These are phyloP conservation scores for Micromesistius poutassou DNA, from an alignment of 2,797 vertebrate species.

Conservation along the genomic window DNA sequence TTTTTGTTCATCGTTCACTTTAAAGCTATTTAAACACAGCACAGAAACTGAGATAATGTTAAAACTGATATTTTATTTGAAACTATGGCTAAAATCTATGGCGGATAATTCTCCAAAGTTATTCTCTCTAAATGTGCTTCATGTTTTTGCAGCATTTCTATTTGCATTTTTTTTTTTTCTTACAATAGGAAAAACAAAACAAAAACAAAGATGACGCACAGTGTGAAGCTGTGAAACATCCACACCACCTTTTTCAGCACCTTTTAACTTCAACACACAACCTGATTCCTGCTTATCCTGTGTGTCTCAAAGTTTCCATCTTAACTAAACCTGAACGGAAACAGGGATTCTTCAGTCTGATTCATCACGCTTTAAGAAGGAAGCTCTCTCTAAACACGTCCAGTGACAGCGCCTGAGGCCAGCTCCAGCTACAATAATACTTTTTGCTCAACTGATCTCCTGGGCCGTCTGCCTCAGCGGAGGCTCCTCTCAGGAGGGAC, in stretches of 20 bases:
- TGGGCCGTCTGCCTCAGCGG: not conserved
- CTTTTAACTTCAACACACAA: not conserved
- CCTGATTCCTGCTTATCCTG: not conserved
- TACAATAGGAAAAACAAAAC: not conserved
- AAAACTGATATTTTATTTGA: not conserved
- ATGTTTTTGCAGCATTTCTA: not conserved
- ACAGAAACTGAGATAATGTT: not conserved
- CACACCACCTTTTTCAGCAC: not conserved
- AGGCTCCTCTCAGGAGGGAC: not conserved
- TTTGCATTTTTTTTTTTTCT: no score
- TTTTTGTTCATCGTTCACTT: not conserved
- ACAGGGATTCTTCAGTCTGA: not conserved
- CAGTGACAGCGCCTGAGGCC: slow-evolving; percentile 13
- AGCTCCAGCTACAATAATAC: slow-evolving; percentile 19
- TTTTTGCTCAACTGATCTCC: slow-evolving; percentile 11
- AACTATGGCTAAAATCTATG: not conserved
- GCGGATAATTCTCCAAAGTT: not conserved
- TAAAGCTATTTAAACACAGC: not conserved
- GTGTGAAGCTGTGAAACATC: not conserved
- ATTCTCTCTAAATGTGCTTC: not conserved
- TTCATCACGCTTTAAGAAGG: not conserved
- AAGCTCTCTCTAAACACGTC: slow-evolving; percentile 3
- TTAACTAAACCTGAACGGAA: not conserved
- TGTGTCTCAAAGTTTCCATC: slow-evolving; percentile 3
- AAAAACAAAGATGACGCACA: not conserved